Base-by-base conservation (phyloP, 1,140 invertebrate species). In the Lepidurus packardi region DNA sequence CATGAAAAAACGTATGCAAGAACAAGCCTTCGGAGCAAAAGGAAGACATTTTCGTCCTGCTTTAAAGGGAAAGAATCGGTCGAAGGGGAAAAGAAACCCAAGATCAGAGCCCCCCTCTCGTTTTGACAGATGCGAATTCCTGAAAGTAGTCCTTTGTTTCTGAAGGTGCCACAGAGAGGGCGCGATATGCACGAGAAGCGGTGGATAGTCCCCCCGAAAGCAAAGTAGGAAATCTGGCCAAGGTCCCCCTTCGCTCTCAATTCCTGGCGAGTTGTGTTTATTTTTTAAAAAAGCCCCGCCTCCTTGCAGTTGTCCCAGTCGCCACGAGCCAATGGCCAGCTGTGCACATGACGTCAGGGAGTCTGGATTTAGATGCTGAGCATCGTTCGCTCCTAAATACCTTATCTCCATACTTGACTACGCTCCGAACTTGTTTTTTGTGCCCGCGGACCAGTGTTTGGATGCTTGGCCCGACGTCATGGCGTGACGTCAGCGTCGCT, bases 51-150 rank as follows among this genome's bases (percentile, higher is more conserved):
- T n/a, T n/a, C n/a, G n/a, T n/a, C n/a, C n/a, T n/a, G n/a, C n/a
- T n/a, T n/a, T n/a, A n/a, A n/a, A n/a, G n/a, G n/a, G n/a, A n/a
- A n/a, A 44, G 13, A 42, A 73, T 74, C 47, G 25, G 13, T 43
- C 42, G 42, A 10, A 1, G 42, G 8, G 34, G 24, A 21, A 41
- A 25, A 7, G 34, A 43, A 42, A 79, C 42, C 34, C 34, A 78
- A 79, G 43, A 73, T 8, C 7, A 3, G 45, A 44, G 73, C 43
- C 79, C 73, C 80, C 73, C 25, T 80, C 8, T 77, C 73, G 53
- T 21, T 76, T 65, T 43, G 53, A 77, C 1, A 77, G 25, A 74
- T 53, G 3, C 3, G 34, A 2, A 34, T 34, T 1, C 34, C 0
- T 34, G 34, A 34, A 34, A 34, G 34, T 1, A 34, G 25, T 34